These are phyloP conservation scores for Protobothrops mucrosquamatus DNA, from an alignment of 2,113 vertebrate species.

Conservation along the genomic window DNA sequence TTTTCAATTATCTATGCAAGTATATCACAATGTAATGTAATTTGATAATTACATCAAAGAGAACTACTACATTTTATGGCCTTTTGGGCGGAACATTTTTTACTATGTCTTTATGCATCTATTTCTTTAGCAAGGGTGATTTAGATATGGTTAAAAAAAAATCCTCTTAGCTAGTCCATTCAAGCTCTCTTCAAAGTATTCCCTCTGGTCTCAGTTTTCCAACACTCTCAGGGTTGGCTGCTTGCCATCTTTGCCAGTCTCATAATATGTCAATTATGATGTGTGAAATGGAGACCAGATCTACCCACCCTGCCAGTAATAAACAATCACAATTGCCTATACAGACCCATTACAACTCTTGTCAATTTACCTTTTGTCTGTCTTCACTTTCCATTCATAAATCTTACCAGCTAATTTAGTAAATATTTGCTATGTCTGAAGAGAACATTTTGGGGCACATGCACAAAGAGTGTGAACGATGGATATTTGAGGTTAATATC, in stretches of 20 bases:
- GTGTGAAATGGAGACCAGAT: not conserved
- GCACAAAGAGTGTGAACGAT: not conserved
- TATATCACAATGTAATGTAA: not conserved
- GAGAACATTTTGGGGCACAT: not conserved
- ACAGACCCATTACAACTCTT: not conserved
- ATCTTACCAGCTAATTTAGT: not conserved
- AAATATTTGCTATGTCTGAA: not conserved
- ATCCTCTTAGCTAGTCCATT: not conserved
- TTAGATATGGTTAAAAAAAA: not conserved
- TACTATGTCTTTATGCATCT: not conserved
- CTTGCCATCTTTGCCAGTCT: not conserved
- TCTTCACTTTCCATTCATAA: not conserved
- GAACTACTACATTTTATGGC: not conserved
- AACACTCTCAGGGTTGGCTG: not conserved
- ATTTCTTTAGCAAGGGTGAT: too few species aligned
- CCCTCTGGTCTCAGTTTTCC: not conserved
- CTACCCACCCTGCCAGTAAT: not conserved
- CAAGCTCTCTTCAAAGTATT: not conserved
- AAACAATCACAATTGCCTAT: not conserved
- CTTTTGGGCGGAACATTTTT: not conserved
- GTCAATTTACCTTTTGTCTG: not conserved
- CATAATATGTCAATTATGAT: slow-evolving; percentile 1
- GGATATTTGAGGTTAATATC: not conserved
- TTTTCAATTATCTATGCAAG: not conserved
- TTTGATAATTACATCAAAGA: not conserved